Evolutionary conservation across 2,888 invertebrate genomes (phyloP).

Genomic region (Folsomia candida): DNA sequence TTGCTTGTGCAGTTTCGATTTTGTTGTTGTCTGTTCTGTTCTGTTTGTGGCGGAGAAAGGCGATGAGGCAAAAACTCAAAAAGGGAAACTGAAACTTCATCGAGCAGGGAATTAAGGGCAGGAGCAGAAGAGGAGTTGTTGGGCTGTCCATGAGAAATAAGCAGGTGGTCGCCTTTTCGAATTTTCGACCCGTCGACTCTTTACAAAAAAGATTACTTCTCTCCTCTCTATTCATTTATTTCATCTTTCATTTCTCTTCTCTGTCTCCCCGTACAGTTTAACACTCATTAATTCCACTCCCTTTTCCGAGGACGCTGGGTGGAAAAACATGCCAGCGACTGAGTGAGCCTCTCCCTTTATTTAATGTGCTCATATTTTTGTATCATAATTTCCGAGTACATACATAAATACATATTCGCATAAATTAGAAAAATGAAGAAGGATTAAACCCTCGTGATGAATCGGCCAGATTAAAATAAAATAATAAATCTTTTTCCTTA

Average conservation of each 20-base stretch:
- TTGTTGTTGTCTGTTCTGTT: no score
- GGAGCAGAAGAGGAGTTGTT: no score
- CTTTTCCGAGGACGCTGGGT: not conserved
- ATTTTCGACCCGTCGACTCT: slow-evolving; percentile 28
- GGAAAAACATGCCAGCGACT: not conserved
- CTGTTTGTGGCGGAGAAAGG: not conserved
- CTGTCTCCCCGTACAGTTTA: not conserved
- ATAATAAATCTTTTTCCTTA: no score
- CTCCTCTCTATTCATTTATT: no score
- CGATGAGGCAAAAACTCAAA: slow-evolving; percentile 23
- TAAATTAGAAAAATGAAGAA: not conserved
- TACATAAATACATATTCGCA: no score
- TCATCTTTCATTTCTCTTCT: not conserved
- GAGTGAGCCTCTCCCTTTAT: not conserved
- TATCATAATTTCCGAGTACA: not conserved
- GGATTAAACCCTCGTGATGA: no score
- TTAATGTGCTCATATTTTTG: not conserved
- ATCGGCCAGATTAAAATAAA: no score
- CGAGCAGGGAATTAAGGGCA: slow-evolving; percentile 14
- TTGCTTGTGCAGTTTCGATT: no score
- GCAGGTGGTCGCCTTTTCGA: slow-evolving; percentile 34
- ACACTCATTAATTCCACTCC: not conserved
- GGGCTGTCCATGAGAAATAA: slow-evolving; percentile 13
- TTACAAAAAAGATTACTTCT: slow-evolving; percentile 2
- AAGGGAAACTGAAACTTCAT: slow-evolving; percentile 10